These are phyloP conservation scores for Porites lobata DNA, from an alignment of 92 coral and sea anemone genomes.

Conservation along the genomic window DNA sequence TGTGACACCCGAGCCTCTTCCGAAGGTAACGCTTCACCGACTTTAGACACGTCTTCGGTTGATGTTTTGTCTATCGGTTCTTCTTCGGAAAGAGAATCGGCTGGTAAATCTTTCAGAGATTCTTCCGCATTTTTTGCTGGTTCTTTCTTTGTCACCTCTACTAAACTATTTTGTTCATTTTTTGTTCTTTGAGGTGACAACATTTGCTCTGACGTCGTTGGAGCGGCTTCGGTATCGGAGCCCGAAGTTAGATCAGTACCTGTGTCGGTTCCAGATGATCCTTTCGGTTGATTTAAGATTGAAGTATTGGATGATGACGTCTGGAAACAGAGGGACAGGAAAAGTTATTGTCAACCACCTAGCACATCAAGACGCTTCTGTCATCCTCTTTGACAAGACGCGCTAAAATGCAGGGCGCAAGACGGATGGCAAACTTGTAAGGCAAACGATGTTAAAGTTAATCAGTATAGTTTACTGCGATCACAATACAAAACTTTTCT, in stretches of 20 bases:
- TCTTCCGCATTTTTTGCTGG: background rate
- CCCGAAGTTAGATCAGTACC: constrained; percentile 52
- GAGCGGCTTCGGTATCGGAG: constrained; percentile 43
- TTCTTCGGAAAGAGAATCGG: background rate
- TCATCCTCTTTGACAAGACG: too few species aligned
- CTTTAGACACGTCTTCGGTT: constrained; percentile 12
- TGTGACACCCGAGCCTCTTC: constrained; percentile 22
- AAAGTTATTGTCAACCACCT: background rate
- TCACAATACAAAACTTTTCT: too few species aligned
- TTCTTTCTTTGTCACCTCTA: background rate
- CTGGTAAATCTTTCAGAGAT: background rate
- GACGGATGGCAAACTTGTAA: too few species aligned
- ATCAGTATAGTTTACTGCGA: too few species aligned
- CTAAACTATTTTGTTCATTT: background rate
- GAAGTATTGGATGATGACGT: constrained; percentile 23
- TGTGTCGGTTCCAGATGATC: constrained; percentile 45
- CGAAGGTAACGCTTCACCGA: constrained; percentile 15
- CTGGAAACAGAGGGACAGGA: constrained; percentile 4
- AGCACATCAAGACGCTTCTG: background rate
- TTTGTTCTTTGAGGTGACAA: constrained; percentile 8
- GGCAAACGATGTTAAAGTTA: too few species aligned
- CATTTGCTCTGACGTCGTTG: constrained; percentile 23
- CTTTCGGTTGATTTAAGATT: constrained; percentile 26
- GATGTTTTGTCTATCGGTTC: constrained; percentile 9
- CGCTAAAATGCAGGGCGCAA: too few species aligned